A percentile compares a stretch with the other conserved stretches of the same genome.
Conservation (phyloP, 2,888 invertebrate species). For the Mesorhabditis belari region DNA sequence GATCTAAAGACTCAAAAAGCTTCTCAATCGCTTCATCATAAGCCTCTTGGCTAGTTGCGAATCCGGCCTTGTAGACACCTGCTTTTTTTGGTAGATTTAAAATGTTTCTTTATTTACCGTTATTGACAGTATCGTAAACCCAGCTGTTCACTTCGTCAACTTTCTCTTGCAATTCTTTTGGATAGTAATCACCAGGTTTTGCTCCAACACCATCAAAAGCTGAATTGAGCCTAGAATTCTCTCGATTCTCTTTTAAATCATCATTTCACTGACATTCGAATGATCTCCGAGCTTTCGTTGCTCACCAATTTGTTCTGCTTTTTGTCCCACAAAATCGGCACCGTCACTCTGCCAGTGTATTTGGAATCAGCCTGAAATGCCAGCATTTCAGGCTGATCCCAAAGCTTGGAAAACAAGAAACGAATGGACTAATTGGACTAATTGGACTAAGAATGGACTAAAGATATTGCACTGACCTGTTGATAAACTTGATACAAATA, state of each 20-base stretch:
- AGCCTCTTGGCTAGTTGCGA: not conserved
- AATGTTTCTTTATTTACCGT: too few species aligned
- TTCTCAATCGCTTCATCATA: not conserved
- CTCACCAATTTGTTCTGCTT: not conserved
- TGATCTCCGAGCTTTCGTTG: not conserved
- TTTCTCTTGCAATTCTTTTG: not conserved
- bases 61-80: not conserved
- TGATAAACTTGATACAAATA: not conserved
- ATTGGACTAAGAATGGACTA: too few species aligned
- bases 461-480: not conserved
- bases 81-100: not conserved
- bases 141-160: not conserved
- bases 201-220: not conserved
- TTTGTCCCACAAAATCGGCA: not conserved
- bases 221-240: not conserved
- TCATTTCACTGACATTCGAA: not conserved
- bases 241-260: not conserved
- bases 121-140: not conserved
- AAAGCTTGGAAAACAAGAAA: too few species aligned
- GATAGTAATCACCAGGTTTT: not conserved
- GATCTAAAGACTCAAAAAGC: not conserved
- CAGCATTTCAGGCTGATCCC: not conserved
- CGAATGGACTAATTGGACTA: too few species aligned
- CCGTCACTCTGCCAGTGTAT: not conserved
- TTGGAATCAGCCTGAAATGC: not conserved